Evolutionary conservation across 2,888 invertebrate species (phyloP), one percentile per base, ranked within the genome.

Genomic region (Ormyrus thymus): DNA sequence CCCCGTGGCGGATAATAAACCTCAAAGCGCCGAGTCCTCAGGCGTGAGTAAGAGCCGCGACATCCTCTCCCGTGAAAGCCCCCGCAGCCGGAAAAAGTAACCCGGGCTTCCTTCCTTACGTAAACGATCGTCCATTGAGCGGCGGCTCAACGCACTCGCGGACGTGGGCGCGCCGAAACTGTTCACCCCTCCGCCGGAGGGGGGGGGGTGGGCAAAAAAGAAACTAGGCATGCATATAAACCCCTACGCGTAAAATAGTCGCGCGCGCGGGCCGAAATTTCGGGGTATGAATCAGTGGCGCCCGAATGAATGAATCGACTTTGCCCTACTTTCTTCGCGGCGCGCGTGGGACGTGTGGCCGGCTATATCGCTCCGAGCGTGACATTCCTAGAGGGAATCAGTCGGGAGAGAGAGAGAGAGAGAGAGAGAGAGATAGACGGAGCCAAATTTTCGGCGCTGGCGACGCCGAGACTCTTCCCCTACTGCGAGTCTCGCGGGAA

Each of bases 221-320:
- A 29, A 4, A 29, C 29, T 1, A 61, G 9, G 53, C 45, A 51
- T 64, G 11, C 64, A 62, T 51, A 64, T 45, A 13, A 50, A 50
- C 9, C 46, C 29, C 11, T 48, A 56, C 65, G 29, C 55, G 45
- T n/a, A 43, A 53, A 56, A 51, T 15, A 56, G 43, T 7, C 9
- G 48, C 51, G 71, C 66, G 71, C 13, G 65, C 15, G 62, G 53
- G 72, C 48, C 65, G n/a, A 56, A 75, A 61, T 61, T 59, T 77
- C 11, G 65, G 66, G 64, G 66, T 82, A 83, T 85, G 85, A 85
- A 85, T 85, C 85, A 86, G 85, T 83, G 68, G 9, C 45, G 46
- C 51, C 10, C 62, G 84, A 80, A 86, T 86, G 86, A 86, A 86
- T 86, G 86, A 86, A 85, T 87, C 86, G 86, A 86, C 86, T 88